Conservation (phyloP, 2,113 vertebrate species). For the Pterocles orientalis region DNA sequence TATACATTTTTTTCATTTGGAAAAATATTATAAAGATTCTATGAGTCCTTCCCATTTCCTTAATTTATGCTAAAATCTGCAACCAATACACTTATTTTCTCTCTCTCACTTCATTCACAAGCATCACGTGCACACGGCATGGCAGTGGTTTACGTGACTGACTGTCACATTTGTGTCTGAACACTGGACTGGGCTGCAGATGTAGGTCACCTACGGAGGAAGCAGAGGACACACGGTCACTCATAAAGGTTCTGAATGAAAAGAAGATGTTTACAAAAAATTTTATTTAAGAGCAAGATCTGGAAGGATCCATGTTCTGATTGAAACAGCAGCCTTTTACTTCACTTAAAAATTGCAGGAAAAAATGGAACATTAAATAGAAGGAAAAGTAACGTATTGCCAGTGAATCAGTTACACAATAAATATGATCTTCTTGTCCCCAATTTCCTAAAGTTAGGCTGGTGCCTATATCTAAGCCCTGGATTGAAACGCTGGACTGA, state of each 20-base stretch:
- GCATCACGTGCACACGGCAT: background rate
- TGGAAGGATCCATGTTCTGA: background rate
- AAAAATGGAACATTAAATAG: background rate
- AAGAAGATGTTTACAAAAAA: background rate
- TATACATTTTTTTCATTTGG: background rate
- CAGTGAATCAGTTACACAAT: background rate
- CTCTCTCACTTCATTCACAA: background rate
- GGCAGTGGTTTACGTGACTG: background rate
- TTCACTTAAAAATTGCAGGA: background rate
- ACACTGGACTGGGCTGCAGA: background rate
- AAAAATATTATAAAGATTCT: background rate
- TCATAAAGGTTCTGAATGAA: background rate
- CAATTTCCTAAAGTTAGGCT: background rate
- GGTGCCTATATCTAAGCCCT: background rate
- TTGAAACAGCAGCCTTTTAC: background rate
- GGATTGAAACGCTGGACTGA: background rate
- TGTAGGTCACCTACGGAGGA: background rate
- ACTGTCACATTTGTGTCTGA: background rate
- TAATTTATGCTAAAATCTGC: background rate
- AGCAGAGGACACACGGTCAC: accelerated
- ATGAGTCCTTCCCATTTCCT: background rate
- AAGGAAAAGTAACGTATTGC: background rate
- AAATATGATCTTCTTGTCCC: background rate
- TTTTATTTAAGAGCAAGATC: background rate
- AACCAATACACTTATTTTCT: background rate